Evolutionary conservation across 2,888 invertebrate species (phyloP), one percentile per base, ranked within the genome.

Genomic region (Lydus trimaculatus): DNA sequence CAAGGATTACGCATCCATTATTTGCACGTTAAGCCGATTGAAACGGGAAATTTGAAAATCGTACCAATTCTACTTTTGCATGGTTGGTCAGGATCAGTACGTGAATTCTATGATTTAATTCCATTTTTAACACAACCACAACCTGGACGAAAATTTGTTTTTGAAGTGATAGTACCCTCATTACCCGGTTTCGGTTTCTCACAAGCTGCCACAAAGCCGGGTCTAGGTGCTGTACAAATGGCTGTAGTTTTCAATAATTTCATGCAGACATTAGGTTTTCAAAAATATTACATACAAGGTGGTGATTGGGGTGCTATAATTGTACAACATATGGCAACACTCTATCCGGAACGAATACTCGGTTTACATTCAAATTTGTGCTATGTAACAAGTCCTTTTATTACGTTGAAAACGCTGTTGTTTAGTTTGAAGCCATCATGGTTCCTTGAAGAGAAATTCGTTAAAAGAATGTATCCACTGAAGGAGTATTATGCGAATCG

Each of bases 61-160:
- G 70, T 3, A 33, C 76, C 5, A 77, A 87, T 94, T 0, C 84
- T 94, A 1, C 76, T 96, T 59, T 84, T 93, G 17, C 96, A 96
- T 81, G 96, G 96, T 48, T 96, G 96, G 96, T 95, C 96, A 0
- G 94, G 95, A 0, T 94, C 93, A 0, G 88, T 95, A 4, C 86
- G 90, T 13, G 96, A 96, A 84, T 96, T 95, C 84, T 91, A 92
- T 78, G 90, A 76, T 63, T 67, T 74, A 8, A 71, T 76, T 11
- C 70, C 72, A 1, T 20, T 64, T 17, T 52, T 77, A 13, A 72
- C 66, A 11, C 65, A 61, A 9, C 64, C 61, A 23, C 71, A 70
- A 58, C 48, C 64, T 13, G 67, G 63, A 17, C 36, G 61, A 9
- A 25, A 73, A 39, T 69, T 72, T 17, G 67, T 71, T 31, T 73